Base-by-base conservation (phyloP, 2,797 vertebrate species). In the Bradypus variegatus region DNA sequence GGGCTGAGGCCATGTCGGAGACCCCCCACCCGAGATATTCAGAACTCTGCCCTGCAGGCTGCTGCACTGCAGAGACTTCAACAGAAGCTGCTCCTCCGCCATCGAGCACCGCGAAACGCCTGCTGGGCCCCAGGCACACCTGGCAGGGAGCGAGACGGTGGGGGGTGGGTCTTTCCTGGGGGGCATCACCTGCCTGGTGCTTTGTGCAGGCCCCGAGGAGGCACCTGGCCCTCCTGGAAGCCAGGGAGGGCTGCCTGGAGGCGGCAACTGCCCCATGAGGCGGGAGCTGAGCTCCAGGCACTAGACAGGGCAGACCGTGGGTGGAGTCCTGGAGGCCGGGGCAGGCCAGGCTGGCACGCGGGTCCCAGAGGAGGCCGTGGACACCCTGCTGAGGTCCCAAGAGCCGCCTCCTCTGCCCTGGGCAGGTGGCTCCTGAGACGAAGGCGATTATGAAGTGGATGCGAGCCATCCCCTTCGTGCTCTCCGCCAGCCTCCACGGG, bases 381-480 rank as follows among this genome's bases (percentile, higher is more conserved):
- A 8, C 0, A 21, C 14, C 62, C 38, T 0, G 0, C 29, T 6
- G 13, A 23, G 21, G 21, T 23, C 41, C 89, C 50, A 69, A 93
- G 10, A 23, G 7, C 2, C 0, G 2, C 55, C 45, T 8, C 4
- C 23, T 50, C 27, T 1, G 0, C 15, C 3, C 50, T 0, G 58
- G 96, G 58, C 96, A 99, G 99, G 98, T 99, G 94, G 98, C 99
- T 15, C 99, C 99, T 13, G 99, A 99, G 97, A 99, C 99, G 0
- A 99, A 98, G 53, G 99, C 99, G 1, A 96, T 99, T 80, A 99
- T 99, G 99, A 99, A 99, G 95, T 99, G 99, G 99, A 97, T 98
- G 95, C 97, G 98, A 55, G 97, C 98, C 0, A 95, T 98, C 36
- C 99, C 99, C 0, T 99, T 99, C 0, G 98, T 99, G 85, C 98